phyloP scores from a whole-genome alignment of 2,888 invertebrate species.

The Cosmia trapezina region DNA sequence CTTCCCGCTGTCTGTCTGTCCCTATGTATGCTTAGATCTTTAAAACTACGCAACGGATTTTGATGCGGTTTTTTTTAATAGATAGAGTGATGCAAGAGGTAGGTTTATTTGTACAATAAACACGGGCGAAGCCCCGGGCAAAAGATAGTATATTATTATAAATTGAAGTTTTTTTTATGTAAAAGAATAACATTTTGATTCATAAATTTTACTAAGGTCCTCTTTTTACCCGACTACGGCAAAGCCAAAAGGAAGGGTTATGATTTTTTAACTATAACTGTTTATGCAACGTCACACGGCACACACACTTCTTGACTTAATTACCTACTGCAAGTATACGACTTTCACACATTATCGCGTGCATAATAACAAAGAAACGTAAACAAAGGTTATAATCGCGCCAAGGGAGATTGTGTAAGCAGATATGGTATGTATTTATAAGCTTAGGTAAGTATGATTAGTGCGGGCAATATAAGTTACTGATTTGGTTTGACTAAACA shows the following conservation, averaged over 20 bases:
- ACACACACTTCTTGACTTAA: neutral
- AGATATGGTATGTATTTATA: conserved; percentile 27
- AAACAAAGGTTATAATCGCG: conserved; percentile 30
- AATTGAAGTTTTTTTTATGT: too few species aligned
- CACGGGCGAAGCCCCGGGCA: too few species aligned
- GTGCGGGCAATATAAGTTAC: neutral
- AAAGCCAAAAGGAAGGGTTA: too few species aligned
- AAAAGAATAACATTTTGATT: too few species aligned
- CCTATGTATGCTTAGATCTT: too few species aligned
- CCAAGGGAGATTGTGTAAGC: conserved; percentile 27
- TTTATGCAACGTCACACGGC: neutral
- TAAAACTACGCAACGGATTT: too few species aligned
- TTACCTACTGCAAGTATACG: neutral
- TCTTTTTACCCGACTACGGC: neutral
- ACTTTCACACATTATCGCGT: conserved; percentile 39
- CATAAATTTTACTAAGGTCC: neutral
- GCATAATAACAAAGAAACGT: conserved; percentile 33
- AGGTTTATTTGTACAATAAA: too few species aligned
- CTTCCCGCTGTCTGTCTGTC: too few species aligned
- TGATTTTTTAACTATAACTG: neutral
- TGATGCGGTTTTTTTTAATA: too few species aligned
- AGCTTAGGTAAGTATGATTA: conserved; percentile 12
- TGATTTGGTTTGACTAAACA: neutral
- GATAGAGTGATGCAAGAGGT: too few species aligned
- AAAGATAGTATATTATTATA: too few species aligned